A percentile compares a stretch with the other conserved stretches of the same genome.
phyloP scores from a whole-genome alignment of 2,113 vertebrate species.

The Pipa parva region DNA sequence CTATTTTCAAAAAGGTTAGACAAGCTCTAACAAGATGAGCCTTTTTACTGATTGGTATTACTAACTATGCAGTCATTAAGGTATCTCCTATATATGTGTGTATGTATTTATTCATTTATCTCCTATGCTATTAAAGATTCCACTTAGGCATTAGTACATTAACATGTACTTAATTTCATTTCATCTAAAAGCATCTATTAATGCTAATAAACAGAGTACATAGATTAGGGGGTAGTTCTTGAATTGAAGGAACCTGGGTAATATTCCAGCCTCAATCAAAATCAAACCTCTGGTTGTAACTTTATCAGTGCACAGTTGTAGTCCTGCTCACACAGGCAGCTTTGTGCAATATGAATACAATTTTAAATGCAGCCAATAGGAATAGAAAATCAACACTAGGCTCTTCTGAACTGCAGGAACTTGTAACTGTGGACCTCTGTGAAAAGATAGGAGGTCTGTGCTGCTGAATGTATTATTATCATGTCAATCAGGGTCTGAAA shows the following conservation, averaged over 20 bases:
- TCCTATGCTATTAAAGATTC: no score
- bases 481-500: constrained; percentile 24
- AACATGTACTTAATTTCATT: no score
- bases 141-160: no score
- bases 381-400: constrained; percentile 16
- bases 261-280: constrained; percentile 5
- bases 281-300: not conserved
- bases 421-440: constrained; percentile 36
- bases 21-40: no score
- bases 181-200: no score
- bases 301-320: constrained; percentile 12
- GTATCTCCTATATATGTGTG: no score
- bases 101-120: no score
- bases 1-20: no score
- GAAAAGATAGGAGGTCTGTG: constrained; percentile 6
- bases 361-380: not conserved
- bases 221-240: not conserved
- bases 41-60: no score
- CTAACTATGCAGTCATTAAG: no score
- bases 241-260: constrained; percentile 12
- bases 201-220: not conserved
- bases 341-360: constrained; percentile 22
- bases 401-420: constrained; percentile 21
- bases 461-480: constrained; percentile 14
- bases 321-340: constrained; percentile 7